phyloP scores from a whole-genome alignment of 64 coral and sea anemone species.

The Porites lutea region DNA sequence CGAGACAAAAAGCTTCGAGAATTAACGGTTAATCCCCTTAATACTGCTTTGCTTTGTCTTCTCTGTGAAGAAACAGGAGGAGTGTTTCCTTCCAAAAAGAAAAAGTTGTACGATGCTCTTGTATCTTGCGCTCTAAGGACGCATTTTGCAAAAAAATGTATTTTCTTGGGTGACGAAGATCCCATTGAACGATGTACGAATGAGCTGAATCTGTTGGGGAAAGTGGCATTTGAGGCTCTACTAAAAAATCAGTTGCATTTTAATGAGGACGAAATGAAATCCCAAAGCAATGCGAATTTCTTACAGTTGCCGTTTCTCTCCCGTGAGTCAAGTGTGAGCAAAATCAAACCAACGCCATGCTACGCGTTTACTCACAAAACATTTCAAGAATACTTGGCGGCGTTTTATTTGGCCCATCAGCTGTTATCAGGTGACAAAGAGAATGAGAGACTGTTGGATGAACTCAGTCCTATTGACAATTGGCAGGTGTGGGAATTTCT shows the following conservation, averaged over 20 bases:
- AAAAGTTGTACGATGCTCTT: background rate
- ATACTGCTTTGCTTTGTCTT: conserved; percentile 38
- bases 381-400: conserved; percentile 39
- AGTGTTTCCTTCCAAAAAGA: conserved; percentile 4
- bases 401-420: conserved; percentile 3
- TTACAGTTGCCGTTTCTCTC: conserved; percentile 8
- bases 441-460: background rate
- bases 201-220: conserved; percentile 15
- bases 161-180: background rate
- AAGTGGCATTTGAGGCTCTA: conserved; percentile 34
- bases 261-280: background rate
- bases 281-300: background rate
- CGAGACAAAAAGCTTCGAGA: background rate
- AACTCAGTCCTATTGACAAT: background rate
- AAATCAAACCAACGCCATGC: background rate
- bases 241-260: background rate
- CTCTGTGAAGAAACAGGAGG: conserved; percentile 16
- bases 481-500: conserved; percentile 31
- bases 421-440: background rate
- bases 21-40: conserved; percentile 33
- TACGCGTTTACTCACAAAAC: conserved; percentile 25
- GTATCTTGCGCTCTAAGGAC: background rate
- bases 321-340: background rate
- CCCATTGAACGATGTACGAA: background rate
- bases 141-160: background rate